Base-by-base conservation (phyloP, 2,888 invertebrate genomes). In the Lochmaea capreae region DNA sequence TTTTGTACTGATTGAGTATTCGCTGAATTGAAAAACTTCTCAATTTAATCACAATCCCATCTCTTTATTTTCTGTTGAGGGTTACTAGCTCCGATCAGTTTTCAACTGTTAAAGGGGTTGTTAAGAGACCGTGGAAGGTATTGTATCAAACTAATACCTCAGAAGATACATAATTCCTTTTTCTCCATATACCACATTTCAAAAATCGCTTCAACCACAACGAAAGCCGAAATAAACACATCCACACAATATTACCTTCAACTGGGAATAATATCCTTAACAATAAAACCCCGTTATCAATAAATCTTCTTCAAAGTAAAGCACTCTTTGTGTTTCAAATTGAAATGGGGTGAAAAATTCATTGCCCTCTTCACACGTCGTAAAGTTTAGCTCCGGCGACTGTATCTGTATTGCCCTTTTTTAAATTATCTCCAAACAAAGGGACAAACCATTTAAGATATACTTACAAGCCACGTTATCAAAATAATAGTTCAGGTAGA, bases 311-410 rank as follows among this genome's bases (percentile, higher is more conserved):
- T 72, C 74, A 69, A 72, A 65, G 67, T 76, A 74, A 74, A 76
- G 68, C 68, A 75, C 65, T 66, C 75, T 80, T 81, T 81, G 81
- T 81, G 77, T 83, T 80, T 81, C 78, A 83, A 83, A 84, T 84
- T 84, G 82, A 85, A 84, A 85, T 86, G 83, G 87, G 86, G 86
- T 87, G 86, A 84, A 85, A 85, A 86, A 85, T 86, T 86, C 83
- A 85, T 85, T 76, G 73, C 69, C 68, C 80, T 79, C 81, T 83
- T 82, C 81, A 81, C 83, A 84, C 83, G 81, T 83, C 83, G 82
- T 84, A 84, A 83, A 83, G 76, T 80, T 76, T 72, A 68, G 69
- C 69, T 70, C 72, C 68, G 58, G 71, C 67, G 70, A 75, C 71
- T 73, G 65, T 63, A 63, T 63, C 62, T 43, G 62, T 63, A 12